These are phyloP conservation scores for Synanceia verrucosa DNA, from an alignment of 2,797 vertebrate genomes.

Conservation along the genomic window DNA sequence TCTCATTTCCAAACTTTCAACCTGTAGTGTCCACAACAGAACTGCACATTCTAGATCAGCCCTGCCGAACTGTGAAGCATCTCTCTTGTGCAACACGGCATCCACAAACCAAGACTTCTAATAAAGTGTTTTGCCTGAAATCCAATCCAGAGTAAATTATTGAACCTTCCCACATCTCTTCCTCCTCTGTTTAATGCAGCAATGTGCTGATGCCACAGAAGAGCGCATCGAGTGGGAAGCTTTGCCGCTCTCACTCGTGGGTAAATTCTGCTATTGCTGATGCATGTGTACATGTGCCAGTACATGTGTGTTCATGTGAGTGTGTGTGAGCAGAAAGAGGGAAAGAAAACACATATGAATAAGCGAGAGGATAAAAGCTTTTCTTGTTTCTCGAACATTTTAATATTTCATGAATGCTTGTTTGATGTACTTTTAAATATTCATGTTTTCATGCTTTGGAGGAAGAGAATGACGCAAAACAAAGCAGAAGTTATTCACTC, in stretches of 20 bases:
- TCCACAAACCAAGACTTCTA: slow-evolving; percentile 26
- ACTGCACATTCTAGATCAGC: no score
- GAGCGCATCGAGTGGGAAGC: slow-evolving; percentile 40
- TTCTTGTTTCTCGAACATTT: slow-evolving; percentile 77
- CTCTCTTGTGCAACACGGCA: slow-evolving; percentile 52
- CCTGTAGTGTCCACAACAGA: no score
- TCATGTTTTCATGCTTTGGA: slow-evolving; percentile 80
- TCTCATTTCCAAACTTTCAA: no score
- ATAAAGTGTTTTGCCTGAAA: slow-evolving; percentile 48
- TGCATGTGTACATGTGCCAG: slow-evolving; percentile 28
- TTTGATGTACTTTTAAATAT: slow-evolving; percentile 84
- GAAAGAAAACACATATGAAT: slow-evolving; percentile 56
- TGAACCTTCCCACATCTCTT: slow-evolving; percentile 44
- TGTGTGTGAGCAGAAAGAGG: slow-evolving; percentile 10
- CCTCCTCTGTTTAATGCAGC: slow-evolving; percentile 52
- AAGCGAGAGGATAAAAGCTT: slow-evolving; percentile 76
- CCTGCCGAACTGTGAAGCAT: slow-evolving; percentile 41
- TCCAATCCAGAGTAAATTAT: slow-evolving; percentile 55
- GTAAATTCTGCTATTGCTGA: slow-evolving; percentile 50
- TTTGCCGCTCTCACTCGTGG: slow-evolving; percentile 59
- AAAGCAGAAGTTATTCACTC: slow-evolving; percentile 53
- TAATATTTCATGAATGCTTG: slow-evolving; percentile 83
- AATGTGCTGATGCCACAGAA: slow-evolving; percentile 70
- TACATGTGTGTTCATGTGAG: slow-evolving; percentile 15
- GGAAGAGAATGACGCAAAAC: slow-evolving; percentile 71